phyloP scores from a whole-genome alignment of 1,140 invertebrate species.

The Drosophila equinoxialis region DNA sequence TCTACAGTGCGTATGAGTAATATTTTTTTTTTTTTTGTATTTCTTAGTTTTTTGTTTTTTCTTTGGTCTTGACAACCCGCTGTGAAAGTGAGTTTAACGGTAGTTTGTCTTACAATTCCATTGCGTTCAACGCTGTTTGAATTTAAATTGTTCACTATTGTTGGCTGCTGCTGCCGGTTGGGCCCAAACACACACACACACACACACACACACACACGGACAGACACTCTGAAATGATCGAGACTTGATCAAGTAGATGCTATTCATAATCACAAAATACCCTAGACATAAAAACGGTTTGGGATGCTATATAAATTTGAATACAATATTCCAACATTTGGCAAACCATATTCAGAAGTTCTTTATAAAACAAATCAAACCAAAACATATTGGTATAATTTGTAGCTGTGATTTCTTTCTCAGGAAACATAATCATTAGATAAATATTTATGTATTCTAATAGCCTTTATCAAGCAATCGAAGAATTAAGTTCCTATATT shows the following conservation, averaged over 20 bases:
- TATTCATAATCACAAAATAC: not conserved
- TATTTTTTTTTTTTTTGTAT: constrained; percentile 20
- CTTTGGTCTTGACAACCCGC: constrained; percentile 38
- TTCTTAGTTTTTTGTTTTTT: not conserved
- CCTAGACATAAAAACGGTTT: not conserved
- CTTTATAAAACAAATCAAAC: no score
- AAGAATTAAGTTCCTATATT: no score
- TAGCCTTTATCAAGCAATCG: no score
- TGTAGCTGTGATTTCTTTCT: no score
- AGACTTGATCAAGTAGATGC: constrained; percentile 1
- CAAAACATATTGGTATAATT: no score
- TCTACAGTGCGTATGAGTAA: constrained; percentile 61
- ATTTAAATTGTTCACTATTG: constrained; percentile 72
- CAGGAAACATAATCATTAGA: no score
- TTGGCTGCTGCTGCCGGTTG: constrained; percentile 36
- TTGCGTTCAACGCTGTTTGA: constrained; percentile 65
- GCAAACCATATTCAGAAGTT: no score
- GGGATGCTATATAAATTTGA: not conserved
- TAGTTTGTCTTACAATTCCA: constrained; percentile 76
- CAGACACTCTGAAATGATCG: not conserved
- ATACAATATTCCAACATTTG: no score
- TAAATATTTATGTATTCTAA: no score
- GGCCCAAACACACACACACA: constrained; percentile 34
- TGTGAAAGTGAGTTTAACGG: constrained; percentile 80
- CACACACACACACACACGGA: not conserved